Evolutionary conservation across 2,888 invertebrate genomes (phyloP).

Genomic region (Cantharis flavilabris): DNA sequence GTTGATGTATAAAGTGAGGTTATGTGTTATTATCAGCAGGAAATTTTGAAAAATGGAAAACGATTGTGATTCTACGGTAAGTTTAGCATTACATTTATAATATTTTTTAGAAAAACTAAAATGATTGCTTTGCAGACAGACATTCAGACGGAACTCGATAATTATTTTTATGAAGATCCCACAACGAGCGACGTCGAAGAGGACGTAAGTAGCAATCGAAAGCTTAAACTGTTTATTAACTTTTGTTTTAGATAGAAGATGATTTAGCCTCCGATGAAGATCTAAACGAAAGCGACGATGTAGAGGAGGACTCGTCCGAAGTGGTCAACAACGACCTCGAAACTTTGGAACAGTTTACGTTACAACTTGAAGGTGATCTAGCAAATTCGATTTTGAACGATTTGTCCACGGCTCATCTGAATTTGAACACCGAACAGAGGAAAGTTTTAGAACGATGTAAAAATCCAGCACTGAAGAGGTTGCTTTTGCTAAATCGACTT

Average conservation of each 20-base stretch:
- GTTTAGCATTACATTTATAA: background rate
- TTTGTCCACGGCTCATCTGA: background rate
- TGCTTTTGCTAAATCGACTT: conserved; percentile 40
- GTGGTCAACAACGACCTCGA: background rate
- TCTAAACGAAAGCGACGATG: background rate
- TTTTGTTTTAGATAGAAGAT: background rate
- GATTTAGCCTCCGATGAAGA: background rate
- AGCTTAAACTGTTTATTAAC: background rate
- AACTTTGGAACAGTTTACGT: background rate
- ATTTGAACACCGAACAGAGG: background rate
- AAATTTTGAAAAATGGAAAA: background rate
- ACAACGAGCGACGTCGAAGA: background rate
- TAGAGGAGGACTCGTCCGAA: background rate
- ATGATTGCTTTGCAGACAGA: background rate
- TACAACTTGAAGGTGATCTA: background rate
- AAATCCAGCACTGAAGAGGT: conserved; percentile 37
- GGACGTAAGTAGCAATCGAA: background rate
- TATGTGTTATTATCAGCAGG: background rate
- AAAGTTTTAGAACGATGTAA: conserved; percentile 36
- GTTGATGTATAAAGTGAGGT: background rate
- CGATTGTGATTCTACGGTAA: background rate
- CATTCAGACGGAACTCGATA: background rate
- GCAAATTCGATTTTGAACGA: background rate
- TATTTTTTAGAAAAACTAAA: background rate
- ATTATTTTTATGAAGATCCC: background rate